Percentiles rank a stretch among this genome's conserved stretches.
Conservation (phyloP, 1,140 invertebrate species). For the Brachionus rubens region DNA sequence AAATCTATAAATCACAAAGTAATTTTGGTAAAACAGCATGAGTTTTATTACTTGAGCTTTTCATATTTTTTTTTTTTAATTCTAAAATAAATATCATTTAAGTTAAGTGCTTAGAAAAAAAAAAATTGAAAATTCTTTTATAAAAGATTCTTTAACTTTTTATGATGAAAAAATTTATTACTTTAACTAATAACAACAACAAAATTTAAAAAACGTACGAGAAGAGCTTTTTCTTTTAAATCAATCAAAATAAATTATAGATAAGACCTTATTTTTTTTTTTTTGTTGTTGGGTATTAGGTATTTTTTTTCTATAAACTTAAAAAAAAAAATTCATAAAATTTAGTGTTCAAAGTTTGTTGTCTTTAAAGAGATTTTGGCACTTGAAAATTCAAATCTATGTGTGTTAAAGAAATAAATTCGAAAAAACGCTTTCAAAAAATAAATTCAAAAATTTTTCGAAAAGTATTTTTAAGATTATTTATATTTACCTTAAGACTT, state of each 20-base stretch:
- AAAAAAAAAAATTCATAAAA: not conserved
- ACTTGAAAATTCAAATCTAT: not conserved
- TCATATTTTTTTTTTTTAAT: too few species aligned
- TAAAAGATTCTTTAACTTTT: too few species aligned
- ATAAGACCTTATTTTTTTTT: not conserved
- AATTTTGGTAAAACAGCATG: constrained; percentile 35
- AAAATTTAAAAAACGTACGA: too few species aligned
- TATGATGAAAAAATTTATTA: not conserved
- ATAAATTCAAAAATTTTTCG: not conserved
- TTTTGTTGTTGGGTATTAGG: not conserved
- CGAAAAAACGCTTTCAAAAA: too few species aligned
- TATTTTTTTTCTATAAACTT: not conserved
- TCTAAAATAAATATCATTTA: constrained; percentile 40
- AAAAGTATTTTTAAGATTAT: constrained; percentile 27
- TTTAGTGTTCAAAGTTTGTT: constrained; percentile 27
- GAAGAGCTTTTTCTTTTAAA: not conserved
- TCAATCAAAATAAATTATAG: not conserved
- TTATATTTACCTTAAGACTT: constrained; percentile 42
- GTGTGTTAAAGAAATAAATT: constrained; percentile 26
- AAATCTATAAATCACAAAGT: constrained; percentile 36
- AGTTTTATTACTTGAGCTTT: constrained; percentile 41
- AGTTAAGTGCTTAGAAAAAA: constrained; percentile 37
- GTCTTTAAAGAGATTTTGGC: constrained; percentile 7
- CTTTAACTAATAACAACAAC: not conserved
- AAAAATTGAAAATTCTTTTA: not conserved